Base-by-base conservation (phyloP, 2,113 vertebrate species). In the Benitochromis conjunctus region DNA sequence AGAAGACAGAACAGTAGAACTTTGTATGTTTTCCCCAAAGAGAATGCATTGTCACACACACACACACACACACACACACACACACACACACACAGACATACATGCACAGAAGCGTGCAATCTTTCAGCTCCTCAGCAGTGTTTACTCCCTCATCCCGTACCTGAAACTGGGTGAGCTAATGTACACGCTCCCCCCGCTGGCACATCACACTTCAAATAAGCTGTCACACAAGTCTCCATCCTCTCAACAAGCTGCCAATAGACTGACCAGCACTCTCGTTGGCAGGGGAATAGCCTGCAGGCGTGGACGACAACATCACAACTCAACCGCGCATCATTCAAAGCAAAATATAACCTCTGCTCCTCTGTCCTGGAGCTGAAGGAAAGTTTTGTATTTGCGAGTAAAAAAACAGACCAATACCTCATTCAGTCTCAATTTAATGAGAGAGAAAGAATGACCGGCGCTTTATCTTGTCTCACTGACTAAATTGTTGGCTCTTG, bases 221-320 rank as follows among this genome's bases (percentile, higher is more conserved):
- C 69, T 86, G 86, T 83, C 85, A 85, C 85, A 79, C 74, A 18
- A 80, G 86, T 79, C 84, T 80, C 71, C 66, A 34, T 82, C 74
- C 54, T 84, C 79, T 83, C 85, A 11, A 53, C n/a, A 12, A 88
- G 82, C 87, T 89, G 81, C 90, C 90, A 60, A n/a, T 34, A 54
- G n/a, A 78, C 79, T 43, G 82, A 29, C 91, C 86, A n/a, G 78
- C 36, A 16, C 74, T 55, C 60, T 46, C 5, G 1, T 53, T 82
- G 62, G 5, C 76, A 29, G 41, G 83, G 85, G 87, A 84, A 60
- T 41, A 18, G 58, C 92, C 86, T 83, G 57, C 84, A 31, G 84
- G 74, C 86, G 12, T 78, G 81, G 69, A 14, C 84, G 80, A 80
- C 82, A 80, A 51, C 83, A 71, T 85, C 83, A 38, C 43, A 83